Percentiles rank a stretch among this genome's conserved stretches.
Evolutionary conservation across 92 coral and sea anemone genomes (phyloP).

Genomic region (Bergia puertoricense): DNA sequence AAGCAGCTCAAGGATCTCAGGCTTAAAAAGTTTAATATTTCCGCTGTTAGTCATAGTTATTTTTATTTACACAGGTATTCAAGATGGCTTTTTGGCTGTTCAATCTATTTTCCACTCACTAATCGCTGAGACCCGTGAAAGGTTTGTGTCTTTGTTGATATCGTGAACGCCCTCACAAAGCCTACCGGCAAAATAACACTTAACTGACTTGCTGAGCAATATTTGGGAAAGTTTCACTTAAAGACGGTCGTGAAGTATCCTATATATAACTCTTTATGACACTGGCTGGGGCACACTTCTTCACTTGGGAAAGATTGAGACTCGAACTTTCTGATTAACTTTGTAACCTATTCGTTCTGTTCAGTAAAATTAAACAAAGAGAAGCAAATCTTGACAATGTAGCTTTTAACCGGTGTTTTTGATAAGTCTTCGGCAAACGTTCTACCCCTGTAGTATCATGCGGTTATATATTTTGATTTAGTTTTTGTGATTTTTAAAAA

Average conservation of each 20-base stretch:
- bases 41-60: neutral
- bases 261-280: neutral
- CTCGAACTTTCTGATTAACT: too few species aligned
- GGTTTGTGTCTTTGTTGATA: neutral
- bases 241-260: neutral
- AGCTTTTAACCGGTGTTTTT: too few species aligned
- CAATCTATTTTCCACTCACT: neutral
- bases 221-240: neutral
- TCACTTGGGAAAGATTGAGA: too few species aligned
- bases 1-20: neutral
- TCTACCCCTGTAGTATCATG: too few species aligned
- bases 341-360: too few species aligned
- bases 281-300: neutral
- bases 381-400: too few species aligned
- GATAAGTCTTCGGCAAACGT: too few species aligned
- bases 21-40: too few species aligned
- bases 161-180: neutral
- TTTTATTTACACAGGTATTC: neutral
- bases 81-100: neutral
- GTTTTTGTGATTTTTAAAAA: too few species aligned
- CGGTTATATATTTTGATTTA: too few species aligned
- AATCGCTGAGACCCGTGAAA: neutral
- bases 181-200: neutral
- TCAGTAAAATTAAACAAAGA: too few species aligned
- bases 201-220: too few species aligned